phyloP scores from a whole-genome alignment of 2,113 vertebrate genomes.

The Callionymus lyra region DNA sequence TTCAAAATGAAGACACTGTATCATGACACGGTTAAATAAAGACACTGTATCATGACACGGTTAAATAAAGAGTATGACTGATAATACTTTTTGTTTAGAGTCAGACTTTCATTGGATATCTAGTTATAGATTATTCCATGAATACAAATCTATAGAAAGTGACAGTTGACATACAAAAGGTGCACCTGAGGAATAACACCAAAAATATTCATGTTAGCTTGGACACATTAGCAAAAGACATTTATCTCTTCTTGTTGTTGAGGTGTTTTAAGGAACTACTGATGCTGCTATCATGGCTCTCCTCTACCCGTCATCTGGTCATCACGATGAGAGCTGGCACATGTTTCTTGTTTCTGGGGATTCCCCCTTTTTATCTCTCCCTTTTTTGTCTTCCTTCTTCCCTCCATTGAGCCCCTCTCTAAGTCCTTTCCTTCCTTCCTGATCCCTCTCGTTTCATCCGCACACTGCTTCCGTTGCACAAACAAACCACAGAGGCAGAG shows the following conservation, averaged over 20 bases:
- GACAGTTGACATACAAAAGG: too few relatives aligned
- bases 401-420: slow-evolving; percentile 44
- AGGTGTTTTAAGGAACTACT: slow-evolving; percentile 14
- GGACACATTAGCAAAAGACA: neutral
- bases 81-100: too few relatives aligned
- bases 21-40: too few relatives aligned
- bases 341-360: slow-evolving; percentile 37
- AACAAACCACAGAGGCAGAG: slow-evolving; percentile 42
- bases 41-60: too few relatives aligned
- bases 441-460: slow-evolving; percentile 38
- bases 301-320: slow-evolving; percentile 44
- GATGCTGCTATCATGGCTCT: slow-evolving; percentile 23
- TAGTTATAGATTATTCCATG: too few relatives aligned
- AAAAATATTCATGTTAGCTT: too few relatives aligned
- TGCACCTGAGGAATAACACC: too few relatives aligned
- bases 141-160: too few relatives aligned
- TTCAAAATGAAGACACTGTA: too few relatives aligned
- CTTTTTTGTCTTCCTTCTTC: slow-evolving; percentile 44
- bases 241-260: slow-evolving; percentile 24
- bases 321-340: slow-evolving; percentile 44
- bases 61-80: too few relatives aligned
- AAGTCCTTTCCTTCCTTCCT: slow-evolving; percentile 59
- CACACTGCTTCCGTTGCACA: slow-evolving; percentile 41
- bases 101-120: too few relatives aligned
- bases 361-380: slow-evolving; percentile 43